Evolutionary conservation across 2,888 invertebrate genomes (phyloP).

Genomic region (Acanthoscelides obtectus): DNA sequence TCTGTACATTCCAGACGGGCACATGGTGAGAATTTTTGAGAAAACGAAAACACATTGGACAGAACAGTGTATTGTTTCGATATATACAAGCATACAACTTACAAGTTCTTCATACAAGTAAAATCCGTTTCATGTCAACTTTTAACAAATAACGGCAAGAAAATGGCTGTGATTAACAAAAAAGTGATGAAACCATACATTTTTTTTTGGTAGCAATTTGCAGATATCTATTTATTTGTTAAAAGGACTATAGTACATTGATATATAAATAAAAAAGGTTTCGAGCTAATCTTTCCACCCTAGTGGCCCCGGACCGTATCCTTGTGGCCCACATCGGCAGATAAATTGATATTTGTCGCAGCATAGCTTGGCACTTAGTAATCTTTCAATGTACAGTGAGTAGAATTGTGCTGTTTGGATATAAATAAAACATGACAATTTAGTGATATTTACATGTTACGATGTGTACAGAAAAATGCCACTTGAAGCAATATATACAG

Average conservation of each 20-base stretch:
- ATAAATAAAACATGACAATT: background rate
- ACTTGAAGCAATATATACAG: background rate
- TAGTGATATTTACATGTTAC: background rate
- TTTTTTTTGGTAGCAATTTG: background rate
- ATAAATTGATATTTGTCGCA: background rate
- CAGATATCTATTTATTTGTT: background rate
- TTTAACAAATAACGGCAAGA: background rate
- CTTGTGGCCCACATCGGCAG: background rate
- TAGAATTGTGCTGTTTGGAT: background rate
- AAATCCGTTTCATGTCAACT: background rate
- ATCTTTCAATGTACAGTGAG: background rate
- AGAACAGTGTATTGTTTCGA: constrained; percentile 9
- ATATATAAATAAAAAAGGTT: background rate
- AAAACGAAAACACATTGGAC: background rate
- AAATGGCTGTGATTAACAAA: background rate
- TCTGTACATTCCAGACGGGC: background rate
- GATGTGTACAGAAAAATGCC: background rate
- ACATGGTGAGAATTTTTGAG: background rate
- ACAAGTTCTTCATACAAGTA: background rate
- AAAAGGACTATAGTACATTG: background rate
- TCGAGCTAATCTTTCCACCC: background rate
- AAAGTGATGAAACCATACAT: background rate
- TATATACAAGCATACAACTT: constrained; percentile 27
- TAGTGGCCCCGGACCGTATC: background rate
- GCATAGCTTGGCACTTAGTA: constrained; percentile 5